These are phyloP conservation scores for Trichoplax adhaerens DNA, from an alignment of 37 sponge, comb jelly and placozoan genomes.

Conservation along the genomic window DNA sequence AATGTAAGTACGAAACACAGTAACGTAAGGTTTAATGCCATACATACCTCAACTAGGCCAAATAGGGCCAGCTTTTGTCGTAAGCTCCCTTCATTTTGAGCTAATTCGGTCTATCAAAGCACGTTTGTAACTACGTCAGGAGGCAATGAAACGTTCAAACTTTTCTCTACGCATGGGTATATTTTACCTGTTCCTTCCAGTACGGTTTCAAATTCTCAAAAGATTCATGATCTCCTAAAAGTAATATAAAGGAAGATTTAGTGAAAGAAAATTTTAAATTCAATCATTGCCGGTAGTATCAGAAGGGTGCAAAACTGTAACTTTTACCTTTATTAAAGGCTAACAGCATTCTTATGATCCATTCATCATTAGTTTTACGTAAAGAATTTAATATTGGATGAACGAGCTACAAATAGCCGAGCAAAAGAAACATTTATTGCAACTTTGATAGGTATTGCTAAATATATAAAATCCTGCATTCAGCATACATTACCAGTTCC, in stretches of 20 bases:
- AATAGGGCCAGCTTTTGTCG: neutral
- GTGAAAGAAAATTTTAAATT: no score
- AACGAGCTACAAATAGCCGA: slow-evolving; percentile 9
- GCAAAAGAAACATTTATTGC: no score
- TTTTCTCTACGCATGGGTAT: neutral
- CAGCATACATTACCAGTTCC: slow-evolving; percentile 22
- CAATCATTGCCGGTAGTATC: no score
- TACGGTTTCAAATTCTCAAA: slow-evolving; percentile 11
- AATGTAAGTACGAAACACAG: no score
- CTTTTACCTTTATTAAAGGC: slow-evolving; percentile 44
- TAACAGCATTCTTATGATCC: slow-evolving; percentile 51
- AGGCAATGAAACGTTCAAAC: neutral
- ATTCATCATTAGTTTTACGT: slow-evolving; percentile 22
- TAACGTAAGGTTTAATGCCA: no score
- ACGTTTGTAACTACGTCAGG: neutral
- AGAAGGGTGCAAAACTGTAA: no score
- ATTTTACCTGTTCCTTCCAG: slow-evolving; percentile 25
- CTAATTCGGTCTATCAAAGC: neutral
- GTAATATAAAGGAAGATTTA: no score
- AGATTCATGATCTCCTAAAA: slow-evolving; percentile 16
- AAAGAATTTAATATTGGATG: slow-evolving; percentile 57
- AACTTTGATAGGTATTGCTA: no score
- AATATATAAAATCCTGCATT: no score
- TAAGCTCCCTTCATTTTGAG: neutral
- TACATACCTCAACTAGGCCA: neutral